phyloP scores from a whole-genome alignment of 2,113 vertebrate genomes.

The Riparia riparia region DNA sequence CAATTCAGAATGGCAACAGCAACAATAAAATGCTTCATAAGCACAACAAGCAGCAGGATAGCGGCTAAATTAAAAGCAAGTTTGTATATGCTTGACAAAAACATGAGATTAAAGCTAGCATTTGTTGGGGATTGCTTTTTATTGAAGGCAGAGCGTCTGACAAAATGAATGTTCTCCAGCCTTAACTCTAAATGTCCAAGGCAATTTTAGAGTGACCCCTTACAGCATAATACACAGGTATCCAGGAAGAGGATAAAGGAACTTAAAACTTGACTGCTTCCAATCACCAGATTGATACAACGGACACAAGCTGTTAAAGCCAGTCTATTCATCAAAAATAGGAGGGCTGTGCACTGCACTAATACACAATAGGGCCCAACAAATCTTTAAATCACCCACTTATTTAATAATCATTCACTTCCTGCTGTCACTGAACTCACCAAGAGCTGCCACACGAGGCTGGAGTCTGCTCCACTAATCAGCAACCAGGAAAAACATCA shows the following conservation, averaged over 20 bases:
- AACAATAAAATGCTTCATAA: slow-evolving; percentile 29
- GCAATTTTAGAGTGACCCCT: not conserved
- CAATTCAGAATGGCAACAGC: slow-evolving; percentile 37
- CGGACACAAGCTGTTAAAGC: not conserved
- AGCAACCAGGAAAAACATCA: not conserved
- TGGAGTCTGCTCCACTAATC: not conserved
- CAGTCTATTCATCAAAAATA: not conserved
- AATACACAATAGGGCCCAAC: not conserved
- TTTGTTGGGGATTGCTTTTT: not conserved
- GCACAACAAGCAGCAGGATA: slow-evolving; percentile 16
- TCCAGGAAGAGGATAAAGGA: not conserved
- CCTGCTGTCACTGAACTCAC: not conserved
- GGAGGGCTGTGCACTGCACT: not conserved
- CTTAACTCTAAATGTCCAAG: not conserved
- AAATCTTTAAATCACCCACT: not conserved
- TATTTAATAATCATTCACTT: not conserved
- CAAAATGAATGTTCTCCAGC: not conserved
- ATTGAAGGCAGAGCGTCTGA: not conserved
- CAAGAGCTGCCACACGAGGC: not conserved
- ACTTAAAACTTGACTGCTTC: not conserved
- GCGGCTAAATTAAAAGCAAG: slow-evolving; percentile 40
- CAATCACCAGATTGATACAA: not conserved
- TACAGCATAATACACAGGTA: not conserved
- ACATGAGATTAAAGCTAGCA: slow-evolving; percentile 17
- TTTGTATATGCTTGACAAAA: slow-evolving; percentile 21